These are phyloP conservation scores for Nesidiocoris tenuis DNA, from an alignment of 2,888 invertebrate species.

Conservation along the genomic window DNA sequence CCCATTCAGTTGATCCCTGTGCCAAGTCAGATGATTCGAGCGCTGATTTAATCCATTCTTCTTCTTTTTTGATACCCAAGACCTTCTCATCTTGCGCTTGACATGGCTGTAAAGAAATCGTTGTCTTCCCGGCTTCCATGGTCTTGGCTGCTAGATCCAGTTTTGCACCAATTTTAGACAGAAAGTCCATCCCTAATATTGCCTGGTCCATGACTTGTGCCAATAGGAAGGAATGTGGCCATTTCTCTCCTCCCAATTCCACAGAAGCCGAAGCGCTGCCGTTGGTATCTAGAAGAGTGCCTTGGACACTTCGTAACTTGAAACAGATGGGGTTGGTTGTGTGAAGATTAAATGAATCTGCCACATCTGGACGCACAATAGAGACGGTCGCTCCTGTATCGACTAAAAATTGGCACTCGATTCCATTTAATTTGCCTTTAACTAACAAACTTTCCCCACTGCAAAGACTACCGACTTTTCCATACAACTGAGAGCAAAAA, in stretches of 20 bases:
- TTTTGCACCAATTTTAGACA: not conserved
- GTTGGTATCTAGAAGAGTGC: not conserved
- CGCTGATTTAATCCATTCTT: no score
- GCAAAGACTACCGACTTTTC: no score
- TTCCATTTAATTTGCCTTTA: not conserved
- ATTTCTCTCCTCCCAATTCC: no score
- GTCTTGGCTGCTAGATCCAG: no score
- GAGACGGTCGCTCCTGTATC: constrained; percentile 19
- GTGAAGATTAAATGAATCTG: not conserved
- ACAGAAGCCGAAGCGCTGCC: not conserved
- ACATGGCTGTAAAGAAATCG: no score
- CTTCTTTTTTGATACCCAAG: no score
- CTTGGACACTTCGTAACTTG: not conserved
- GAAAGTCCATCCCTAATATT: not conserved
- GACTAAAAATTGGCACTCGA: not conserved
- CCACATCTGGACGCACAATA: constrained; percentile 2
- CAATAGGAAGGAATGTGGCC: not conserved
- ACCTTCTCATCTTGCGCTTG: not conserved
- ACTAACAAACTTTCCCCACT: no score
- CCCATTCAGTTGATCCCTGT: not conserved
- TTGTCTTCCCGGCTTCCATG: no score
- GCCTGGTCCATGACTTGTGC: not conserved
- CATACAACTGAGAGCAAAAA: no score
- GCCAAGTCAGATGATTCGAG: not conserved
- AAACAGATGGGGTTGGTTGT: not conserved